Base-by-base conservation (phyloP, 2,113 vertebrate species). In the Rhadina sibilatrix region DNA sequence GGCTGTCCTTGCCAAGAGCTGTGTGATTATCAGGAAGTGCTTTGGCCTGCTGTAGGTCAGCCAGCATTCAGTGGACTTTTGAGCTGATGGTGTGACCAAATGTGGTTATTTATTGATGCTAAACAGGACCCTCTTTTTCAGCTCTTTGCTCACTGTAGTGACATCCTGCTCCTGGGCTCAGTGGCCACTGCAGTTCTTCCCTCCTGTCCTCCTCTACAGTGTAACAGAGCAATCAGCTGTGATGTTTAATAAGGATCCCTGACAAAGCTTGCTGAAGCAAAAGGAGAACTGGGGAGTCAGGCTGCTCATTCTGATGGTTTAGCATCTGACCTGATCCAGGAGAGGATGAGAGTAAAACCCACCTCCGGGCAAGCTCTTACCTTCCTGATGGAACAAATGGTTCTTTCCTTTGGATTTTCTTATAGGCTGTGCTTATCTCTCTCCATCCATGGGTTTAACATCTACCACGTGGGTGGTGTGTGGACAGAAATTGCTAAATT, bases 141-240 rank as follows among this genome's bases (percentile, higher is more conserved):
- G 21, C 37, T 72, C 4, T 2, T 25, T 24, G 35, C 47, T 74
- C 6, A 2, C 2, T 0, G 11, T 16, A 33, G 27, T 64, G 52
- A 5, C 5, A 9, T 61, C 35, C 52, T 52, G 44, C 11, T 70
- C 33, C 60, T 75, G 64, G 47, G 38, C 47, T 63, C 33, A 6
- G 17, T 6, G 5, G n/a, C 27, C 30, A 82, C 30, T 72, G 57
- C 53, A 54, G 11, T 66, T 70, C 38, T 77, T 59, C 5, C 21
- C 7, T 23, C 28, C 2, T 15, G 14, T 30, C 19, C 15, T 70
- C 57, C 40, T 65, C 14, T 37, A 76, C 19, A 5, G 28, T 2
- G 6, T 81, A 30, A 38, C 7, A 31, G n/a, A 76, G 6, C 0
- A 1, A 7, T 61, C 35, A 59, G 59, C 65, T 1, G 2, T 35